Base-by-base conservation (phyloP, 1,140 invertebrate species). In the Brachionus calyciflorus region DNA sequence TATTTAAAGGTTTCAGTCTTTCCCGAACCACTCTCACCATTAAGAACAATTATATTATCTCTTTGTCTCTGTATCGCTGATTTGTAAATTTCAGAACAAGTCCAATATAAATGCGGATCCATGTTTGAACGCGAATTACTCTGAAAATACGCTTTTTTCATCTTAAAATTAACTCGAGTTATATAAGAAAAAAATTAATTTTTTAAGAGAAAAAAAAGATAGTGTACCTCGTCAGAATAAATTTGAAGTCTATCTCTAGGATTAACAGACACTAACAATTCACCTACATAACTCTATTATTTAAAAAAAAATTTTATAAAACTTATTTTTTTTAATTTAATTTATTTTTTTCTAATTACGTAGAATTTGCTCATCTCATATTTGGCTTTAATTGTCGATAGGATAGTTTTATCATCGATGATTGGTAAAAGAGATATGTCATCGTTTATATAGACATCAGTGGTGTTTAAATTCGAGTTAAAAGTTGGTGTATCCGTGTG, bases 101-200 rank as follows among this genome's bases (percentile, higher is more conserved):
- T 96, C 49, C 94, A 93, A 85, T 98, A 99, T 80, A 98, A 98
- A 82, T 99, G 96, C 1, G 96, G 96, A 24, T 94, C 93, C 78
- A 40, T 19, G 17, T 96, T 88, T 81, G 94, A 93, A 14, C 49
- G 37, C 37, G 24, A 79, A 87, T 83, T 68, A 76, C 82, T 82
- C 86, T 94, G 94, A 84, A 97, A 94, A 85, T 97, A 98, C 21
- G 94, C 84, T 82, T 28, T 55, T 12, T 51, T 70, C 0, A n/a
- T n/a, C n/a, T n/a, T n/a, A n/a, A n/a, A n/a, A n/a, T n/a, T n/a
- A n/a, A n/a, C n/a, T n/a, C n/a, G n/a, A n/a, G n/a, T n/a, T n/a
- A n/a, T n/a, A n/a, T n/a, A n/a, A n/a, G n/a, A n/a, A n/a, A n/a
- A n/a, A n/a, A n/a, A n/a, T n/a, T n/a, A n/a, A n/a, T n/a, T n/a